Base-by-base conservation (phyloP, 2,888 invertebrate species). In the Loripinus fragilis region DNA sequence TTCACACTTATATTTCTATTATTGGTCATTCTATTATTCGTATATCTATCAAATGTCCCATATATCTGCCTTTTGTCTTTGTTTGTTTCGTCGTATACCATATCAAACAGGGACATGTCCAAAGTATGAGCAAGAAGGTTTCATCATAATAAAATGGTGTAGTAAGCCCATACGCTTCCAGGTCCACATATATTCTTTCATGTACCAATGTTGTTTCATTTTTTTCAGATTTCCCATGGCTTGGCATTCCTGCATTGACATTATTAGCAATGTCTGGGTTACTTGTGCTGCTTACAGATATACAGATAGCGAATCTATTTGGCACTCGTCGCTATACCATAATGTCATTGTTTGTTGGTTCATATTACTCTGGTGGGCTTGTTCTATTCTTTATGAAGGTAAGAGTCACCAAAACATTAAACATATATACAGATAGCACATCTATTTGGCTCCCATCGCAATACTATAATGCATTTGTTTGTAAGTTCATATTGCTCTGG, bases 331-430 rank as follows among this genome's bases (percentile, higher is more conserved):
- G 91, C 8, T 87, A 89, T 77, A 86, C 88, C 12, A 83, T 87
- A 10, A 80, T 90, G 85, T 83, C 89, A 0, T 48, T 85, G 0
- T 86, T 88, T 52, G 86, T 89, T 15, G 91, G 90, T 0, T 86
- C 89, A 12, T 87, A 86, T 15, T 80, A 86, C 74, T 86, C 90
- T 15, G 87, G 90, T 42, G 87, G 88, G 1, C 66, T 90, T 30
- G 85, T 90, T 25, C 83, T 89, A n/a, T 78, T 84, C 17, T 85
- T 88, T 30, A 88, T 91, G 84, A 87, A 90, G 89, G 91, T 91
- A 85, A 64, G 42, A n/a, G n/a, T n/a, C n/a, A n/a, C n/a, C n/a
- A n/a, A n/a, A n/a, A n/a, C n/a, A n/a, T n/a, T n/a, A n/a, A n/a
- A 88, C 89, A 33, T 87, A 88, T 55, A 80, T 89, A 10, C 89